Conservation (phyloP, 2,797 vertebrate genomes). For the Crocodylus rhombifer region DNA sequence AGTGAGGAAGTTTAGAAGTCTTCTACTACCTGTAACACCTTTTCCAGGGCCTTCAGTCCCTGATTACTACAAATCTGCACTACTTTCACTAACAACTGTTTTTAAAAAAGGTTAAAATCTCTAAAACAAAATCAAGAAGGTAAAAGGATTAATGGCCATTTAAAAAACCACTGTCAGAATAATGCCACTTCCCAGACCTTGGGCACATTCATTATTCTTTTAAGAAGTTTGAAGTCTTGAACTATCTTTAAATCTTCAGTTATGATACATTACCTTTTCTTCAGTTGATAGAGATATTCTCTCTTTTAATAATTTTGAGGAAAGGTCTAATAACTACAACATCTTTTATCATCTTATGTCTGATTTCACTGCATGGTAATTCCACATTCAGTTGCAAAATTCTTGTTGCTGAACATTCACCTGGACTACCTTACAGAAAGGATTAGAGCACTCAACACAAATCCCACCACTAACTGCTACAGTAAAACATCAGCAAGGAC, state of each 20-base stretch:
- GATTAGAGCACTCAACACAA: not conserved
- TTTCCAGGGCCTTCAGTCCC: not conserved
- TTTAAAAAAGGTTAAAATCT: not conserved
- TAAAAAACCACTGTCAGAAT: not conserved
- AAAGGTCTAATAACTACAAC: not conserved
- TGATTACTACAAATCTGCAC: not conserved
- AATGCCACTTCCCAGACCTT: not conserved
- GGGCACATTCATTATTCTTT: rapidly evolving
- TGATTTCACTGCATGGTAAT: rapidly evolving
- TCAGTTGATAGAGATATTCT: rapidly evolving
- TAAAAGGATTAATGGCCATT: not conserved
- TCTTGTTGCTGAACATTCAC: not conserved
- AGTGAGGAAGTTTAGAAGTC: not conserved
- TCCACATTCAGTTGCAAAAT: not conserved
- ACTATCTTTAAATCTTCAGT: not conserved
- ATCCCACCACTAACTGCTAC: rapidly evolving
- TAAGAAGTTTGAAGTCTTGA: not conserved
- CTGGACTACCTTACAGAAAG: rapidly evolving
- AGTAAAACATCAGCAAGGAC: not conserved
- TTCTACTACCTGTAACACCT: rapidly evolving
- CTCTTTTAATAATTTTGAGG: not conserved
- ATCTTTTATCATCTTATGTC: not conserved
- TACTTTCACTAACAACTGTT: not conserved
- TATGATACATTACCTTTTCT: not conserved
- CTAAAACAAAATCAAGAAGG: not conserved